A percentile compares a stretch with the other conserved stretches of the same genome.
These are phyloP conservation scores for Micronycteris hirsuta DNA, from an alignment of 2,113 vertebrate genomes.

Conservation along the genomic window DNA sequence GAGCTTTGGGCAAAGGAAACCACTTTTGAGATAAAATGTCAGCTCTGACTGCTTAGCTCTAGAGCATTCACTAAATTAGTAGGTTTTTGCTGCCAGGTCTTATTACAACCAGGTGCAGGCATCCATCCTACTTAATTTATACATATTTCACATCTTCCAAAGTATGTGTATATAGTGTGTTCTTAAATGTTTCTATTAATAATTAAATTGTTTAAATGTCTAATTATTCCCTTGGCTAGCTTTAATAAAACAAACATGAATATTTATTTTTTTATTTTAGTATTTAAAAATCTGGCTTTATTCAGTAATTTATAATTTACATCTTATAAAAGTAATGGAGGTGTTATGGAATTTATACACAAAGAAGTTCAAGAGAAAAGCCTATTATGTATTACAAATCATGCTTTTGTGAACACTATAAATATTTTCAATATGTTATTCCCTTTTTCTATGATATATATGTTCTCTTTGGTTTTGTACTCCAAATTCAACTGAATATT, in stretches of 20 bases:
- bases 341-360: not conserved
- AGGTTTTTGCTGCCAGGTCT: not conserved
- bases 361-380: not conserved
- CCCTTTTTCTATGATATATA: not conserved
- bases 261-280: not conserved
- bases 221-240: not conserved
- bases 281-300: not conserved
- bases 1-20: not conserved
- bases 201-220: not conserved
- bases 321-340: not conserved
- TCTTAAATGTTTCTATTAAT: not conserved
- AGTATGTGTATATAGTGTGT: not conserved
- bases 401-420: not conserved
- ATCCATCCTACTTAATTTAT: not conserved
- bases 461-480: not conserved
- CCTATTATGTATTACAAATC: not conserved
- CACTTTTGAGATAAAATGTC: not conserved
- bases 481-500: not conserved
- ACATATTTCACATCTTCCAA: not conserved
- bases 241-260: not conserved
- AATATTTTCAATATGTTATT: not conserved
- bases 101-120: too few species aligned
- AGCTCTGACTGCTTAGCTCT: not conserved
- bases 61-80: slow-evolving; percentile 11
- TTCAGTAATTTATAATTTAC: not conserved